These are phyloP conservation scores for Rachycentron canadum DNA, from an alignment of 2,797 vertebrate genomes.

Conservation along the genomic window DNA sequence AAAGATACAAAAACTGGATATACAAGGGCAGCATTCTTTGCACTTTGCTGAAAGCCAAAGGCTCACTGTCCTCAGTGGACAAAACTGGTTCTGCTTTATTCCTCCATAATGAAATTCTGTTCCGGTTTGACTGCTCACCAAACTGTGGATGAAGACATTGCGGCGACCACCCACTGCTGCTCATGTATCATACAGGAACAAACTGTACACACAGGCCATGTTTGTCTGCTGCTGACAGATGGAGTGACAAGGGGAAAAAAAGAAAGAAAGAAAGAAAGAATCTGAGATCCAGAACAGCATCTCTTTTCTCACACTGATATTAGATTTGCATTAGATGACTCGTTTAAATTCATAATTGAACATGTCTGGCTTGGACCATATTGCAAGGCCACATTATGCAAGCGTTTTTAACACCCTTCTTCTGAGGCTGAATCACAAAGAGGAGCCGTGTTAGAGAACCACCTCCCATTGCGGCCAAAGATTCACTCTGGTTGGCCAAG, in stretches of 20 bases:
- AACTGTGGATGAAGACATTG: slow-evolving; percentile 39
- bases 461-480: neutral
- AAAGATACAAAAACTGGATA: slow-evolving; percentile 12
- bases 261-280: slow-evolving; percentile 14
- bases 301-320: slow-evolving; percentile 17
- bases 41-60: slow-evolving; percentile 23
- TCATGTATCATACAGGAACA: slow-evolving; percentile 47
- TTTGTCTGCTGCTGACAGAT: slow-evolving; percentile 61
- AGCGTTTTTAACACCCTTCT: slow-evolving; percentile 14
- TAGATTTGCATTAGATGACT: slow-evolving; percentile 39
- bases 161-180: slow-evolving; percentile 59
- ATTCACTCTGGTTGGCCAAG: neutral
- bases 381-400: slow-evolving; percentile 15
- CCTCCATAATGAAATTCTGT: slow-evolving; percentile 54
- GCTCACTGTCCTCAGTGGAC: slow-evolving; percentile 34
- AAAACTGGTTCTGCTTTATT: slow-evolving; percentile 44
- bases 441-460: neutral
- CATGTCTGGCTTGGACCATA: slow-evolving; percentile 13
- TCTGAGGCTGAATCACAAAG: neutral
- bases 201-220: slow-evolving; percentile 8
- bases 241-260: slow-evolving; percentile 11
- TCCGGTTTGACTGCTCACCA: slow-evolving; percentile 54
- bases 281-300: neutral
- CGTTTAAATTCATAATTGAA: slow-evolving; percentile 43
- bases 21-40: slow-evolving; percentile 32